These are phyloP conservation scores for Cheilosia scutellata DNA, from an alignment of 2,888 invertebrate genomes.

Conservation along the genomic window DNA sequence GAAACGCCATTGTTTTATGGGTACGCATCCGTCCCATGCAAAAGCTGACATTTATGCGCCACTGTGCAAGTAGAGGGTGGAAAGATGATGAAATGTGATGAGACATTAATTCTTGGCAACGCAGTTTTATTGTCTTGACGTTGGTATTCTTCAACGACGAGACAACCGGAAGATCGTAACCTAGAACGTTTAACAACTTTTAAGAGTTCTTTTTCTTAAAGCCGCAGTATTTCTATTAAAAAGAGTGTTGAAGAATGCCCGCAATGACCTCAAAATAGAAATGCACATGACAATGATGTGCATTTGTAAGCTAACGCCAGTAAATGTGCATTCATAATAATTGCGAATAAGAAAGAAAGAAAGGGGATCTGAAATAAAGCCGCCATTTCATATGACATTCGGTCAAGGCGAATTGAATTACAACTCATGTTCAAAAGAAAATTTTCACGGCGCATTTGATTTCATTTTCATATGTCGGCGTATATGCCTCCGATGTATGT, in stretches of 20 bases:
- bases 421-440: slow-evolving; percentile 36
- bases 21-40: slow-evolving; percentile 23
- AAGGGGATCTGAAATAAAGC: slow-evolving; percentile 23
- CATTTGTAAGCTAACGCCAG: neutral
- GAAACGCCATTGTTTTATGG: slow-evolving; percentile 50
- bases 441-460: slow-evolving; percentile 56
- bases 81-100: slow-evolving; percentile 20
- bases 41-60: slow-evolving; percentile 15
- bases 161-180: slow-evolving; percentile 57
- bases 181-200: slow-evolving; percentile 32
- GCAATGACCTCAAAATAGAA: slow-evolving; percentile 59
- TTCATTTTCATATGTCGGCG: slow-evolving; percentile 58
- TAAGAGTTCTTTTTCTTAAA: slow-evolving; percentile 1
- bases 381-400: slow-evolving; percentile 49
- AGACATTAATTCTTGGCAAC: slow-evolving; percentile 50
- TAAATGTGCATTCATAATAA: slow-evolving; percentile 9
- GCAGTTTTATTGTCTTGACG: slow-evolving; percentile 44
- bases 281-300: slow-evolving; percentile 28
- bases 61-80: slow-evolving; percentile 17
- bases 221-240: neutral
- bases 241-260: slow-evolving; percentile 22
- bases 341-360: slow-evolving; percentile 10
- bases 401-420: slow-evolving; percentile 75
- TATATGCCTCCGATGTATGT: neutral
- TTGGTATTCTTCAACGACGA: slow-evolving; percentile 26